These are phyloP conservation scores for Varroa destructor DNA, from an alignment of 1,140 invertebrate species.

Conservation along the genomic window DNA sequence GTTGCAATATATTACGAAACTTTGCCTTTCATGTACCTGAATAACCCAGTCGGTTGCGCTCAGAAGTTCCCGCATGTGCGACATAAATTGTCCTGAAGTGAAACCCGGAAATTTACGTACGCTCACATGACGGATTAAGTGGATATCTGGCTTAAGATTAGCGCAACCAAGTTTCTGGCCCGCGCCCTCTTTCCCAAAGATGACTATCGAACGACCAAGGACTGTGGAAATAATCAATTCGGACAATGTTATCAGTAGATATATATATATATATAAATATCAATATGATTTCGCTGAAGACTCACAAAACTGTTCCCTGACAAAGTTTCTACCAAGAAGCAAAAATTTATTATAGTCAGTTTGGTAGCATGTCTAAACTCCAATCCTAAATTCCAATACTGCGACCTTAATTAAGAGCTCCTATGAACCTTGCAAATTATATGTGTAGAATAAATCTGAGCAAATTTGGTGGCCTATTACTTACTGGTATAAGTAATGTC, in stretches of 20 bases:
- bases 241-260: conserved; percentile 28
- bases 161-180: conserved; percentile 66
- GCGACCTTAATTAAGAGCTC: too few relatives aligned
- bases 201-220: conserved; percentile 67
- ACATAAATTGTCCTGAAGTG: conserved; percentile 63
- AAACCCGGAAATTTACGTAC: conserved; percentile 71
- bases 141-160: conserved; percentile 75
- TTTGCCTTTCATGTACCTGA: neutral
- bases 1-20: too few relatives aligned
- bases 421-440: too few relatives aligned
- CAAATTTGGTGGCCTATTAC: too few relatives aligned
- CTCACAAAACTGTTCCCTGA: conserved; percentile 1
- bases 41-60: conserved; percentile 78
- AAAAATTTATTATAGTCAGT: too few relatives aligned
- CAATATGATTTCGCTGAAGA: neutral
- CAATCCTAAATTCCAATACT: too few relatives aligned
- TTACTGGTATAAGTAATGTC: too few relatives aligned
- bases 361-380: too few relatives aligned
- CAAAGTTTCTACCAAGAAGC: neutral
- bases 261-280: conserved; percentile 10
- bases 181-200: conserved; percentile 59
- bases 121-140: conserved; percentile 77
- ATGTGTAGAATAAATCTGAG: too few relatives aligned
- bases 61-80: conserved; percentile 63
- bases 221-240: conserved; percentile 56